These are phyloP conservation scores for Tribolium madens DNA, from an alignment of 1,140 invertebrate genomes.

Conservation along the genomic window DNA sequence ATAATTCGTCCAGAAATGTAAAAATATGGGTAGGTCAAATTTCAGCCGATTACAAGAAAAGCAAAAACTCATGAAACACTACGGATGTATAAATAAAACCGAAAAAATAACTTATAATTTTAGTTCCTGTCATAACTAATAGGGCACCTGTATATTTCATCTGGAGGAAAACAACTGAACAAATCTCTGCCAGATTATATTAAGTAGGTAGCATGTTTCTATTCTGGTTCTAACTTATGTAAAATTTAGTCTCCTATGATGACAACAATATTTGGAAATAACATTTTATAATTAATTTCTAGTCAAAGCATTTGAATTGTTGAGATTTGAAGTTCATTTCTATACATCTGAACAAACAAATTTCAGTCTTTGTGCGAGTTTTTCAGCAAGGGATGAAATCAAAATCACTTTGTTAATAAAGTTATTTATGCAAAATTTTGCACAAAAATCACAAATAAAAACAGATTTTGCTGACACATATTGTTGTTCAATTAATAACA, in stretches of 20 bases:
- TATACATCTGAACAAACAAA: constrained; percentile 15
- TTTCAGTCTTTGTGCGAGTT: neutral
- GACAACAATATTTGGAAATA: neutral
- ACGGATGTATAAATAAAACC: no score
- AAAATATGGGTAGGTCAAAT: no score
- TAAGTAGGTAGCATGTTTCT: neutral
- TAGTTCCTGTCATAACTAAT: neutral
- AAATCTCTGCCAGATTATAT: neutral
- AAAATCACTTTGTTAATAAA: constrained; percentile 13
- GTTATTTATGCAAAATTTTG: constrained; percentile 15
- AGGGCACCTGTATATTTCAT: neutral
- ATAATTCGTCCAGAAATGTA: no score
- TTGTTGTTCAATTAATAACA: no score
- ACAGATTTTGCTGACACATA: constrained; percentile 14
- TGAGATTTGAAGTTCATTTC: neutral
- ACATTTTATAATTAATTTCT: neutral
- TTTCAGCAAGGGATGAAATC: neutral
- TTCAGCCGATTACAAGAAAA: no score
- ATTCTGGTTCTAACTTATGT: neutral
- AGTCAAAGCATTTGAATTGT: neutral
- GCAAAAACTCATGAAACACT: no score
- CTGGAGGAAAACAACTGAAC: neutral
- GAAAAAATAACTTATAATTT: neutral
- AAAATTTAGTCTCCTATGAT: neutral
- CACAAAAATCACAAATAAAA: constrained; percentile 1